These are phyloP conservation scores for Zaprionus ornatus DNA, from an alignment of 1,140 invertebrate species.

Conservation along the genomic window DNA sequence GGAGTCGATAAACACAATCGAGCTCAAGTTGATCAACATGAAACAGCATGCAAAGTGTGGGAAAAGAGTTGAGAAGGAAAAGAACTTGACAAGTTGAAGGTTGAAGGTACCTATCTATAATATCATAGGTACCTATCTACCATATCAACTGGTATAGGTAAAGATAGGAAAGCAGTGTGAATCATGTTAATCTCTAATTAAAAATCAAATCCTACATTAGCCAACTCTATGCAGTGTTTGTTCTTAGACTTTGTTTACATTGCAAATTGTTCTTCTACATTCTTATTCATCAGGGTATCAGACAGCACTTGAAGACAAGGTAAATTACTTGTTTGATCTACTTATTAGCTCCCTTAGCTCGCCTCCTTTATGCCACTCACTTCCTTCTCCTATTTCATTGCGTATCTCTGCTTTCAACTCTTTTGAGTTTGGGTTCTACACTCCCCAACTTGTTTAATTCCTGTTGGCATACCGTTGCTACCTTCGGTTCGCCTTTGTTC, in stretches of 20 bases:
- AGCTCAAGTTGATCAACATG: background rate
- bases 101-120: too few relatives aligned
- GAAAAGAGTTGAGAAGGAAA: background rate
- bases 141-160: background rate
- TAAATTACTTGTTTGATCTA: constrained; percentile 14
- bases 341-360: background rate
- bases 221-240: too few relatives aligned
- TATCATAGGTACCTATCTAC: background rate
- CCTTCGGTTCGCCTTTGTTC: constrained; percentile 33
- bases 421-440: constrained; percentile 2
- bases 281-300: background rate
- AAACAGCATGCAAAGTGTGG: background rate
- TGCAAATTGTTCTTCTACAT: background rate
- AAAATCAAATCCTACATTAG: too few relatives aligned
- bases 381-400: background rate
- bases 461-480: constrained; percentile 15
- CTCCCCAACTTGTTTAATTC: background rate
- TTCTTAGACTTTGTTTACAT: background rate
- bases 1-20: constrained; percentile 33
- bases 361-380: background rate
- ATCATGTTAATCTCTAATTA: too few relatives aligned
- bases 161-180: background rate
- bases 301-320: background rate
- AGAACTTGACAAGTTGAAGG: background rate
- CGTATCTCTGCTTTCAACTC: constrained; percentile 12